Base-by-base conservation (phyloP, 2,113 vertebrate species). In the Etia nguti region DNA sequence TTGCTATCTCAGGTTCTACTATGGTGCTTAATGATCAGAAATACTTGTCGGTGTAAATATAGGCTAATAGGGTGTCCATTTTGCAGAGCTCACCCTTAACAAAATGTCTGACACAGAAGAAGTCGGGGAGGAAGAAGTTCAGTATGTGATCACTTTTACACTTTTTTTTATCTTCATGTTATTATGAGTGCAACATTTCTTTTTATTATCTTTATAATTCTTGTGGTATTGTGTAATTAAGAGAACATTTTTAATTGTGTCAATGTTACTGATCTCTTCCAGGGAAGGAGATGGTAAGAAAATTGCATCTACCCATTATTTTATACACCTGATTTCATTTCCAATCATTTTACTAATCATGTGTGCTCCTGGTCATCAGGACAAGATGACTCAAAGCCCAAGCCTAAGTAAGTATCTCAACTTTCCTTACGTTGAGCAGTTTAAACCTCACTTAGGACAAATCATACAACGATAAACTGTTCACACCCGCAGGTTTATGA, bases 91-190 rank as follows among this genome's bases (percentile, higher is more conserved):
- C 86, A 86, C 43, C 83, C 11, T 81, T 50, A 79, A 80, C 79
- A 93, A 92, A 91, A 97, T 97, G 96, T 95, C 95, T 65, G 96
- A 96, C 91, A 88, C 93, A 65, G 96, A 96, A 24, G 96, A 96
- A 16, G 88, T 94, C 24, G 9, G 59, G 55, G 91, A 90, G 18
- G 96, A 95, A 77, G 94, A 93, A 16, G 85, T 83, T 86, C 93
- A 91, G 96, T 97, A 92, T 65, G 96, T 96, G 43, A 34, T 79
- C 48, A 60, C 15, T 87, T 75, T 77, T 29, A 38, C 4, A 10
- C 9, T 50, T 85, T 70, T 15, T 18, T 36, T n/a, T 6, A 29
- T 57, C 41, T 26, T 22, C 13, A 26, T 38, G 20, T 46, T 60
- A 50, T 48, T 29, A 57, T 11, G 5, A 22, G 50, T 84, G 8